Conservation (phyloP, 2,113 vertebrate genomes). For the Pyxicephalus adspersus region DNA sequence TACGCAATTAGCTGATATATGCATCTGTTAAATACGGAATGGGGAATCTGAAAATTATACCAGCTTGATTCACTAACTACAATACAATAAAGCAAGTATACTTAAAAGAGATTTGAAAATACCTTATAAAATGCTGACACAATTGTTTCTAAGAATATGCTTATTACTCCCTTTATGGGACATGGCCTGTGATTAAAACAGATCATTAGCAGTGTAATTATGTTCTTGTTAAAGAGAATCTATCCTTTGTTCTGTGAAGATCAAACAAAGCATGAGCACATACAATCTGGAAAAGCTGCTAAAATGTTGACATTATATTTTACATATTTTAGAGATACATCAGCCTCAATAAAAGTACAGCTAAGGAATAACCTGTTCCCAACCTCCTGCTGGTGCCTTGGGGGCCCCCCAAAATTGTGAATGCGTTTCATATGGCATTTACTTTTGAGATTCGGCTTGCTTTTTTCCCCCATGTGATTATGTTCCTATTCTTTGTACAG, state of each 20-base stretch:
- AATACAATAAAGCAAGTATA: slow-evolving; percentile 11
- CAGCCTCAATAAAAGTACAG: too few relatives aligned
- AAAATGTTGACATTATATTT: not conserved
- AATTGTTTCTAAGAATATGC: slow-evolving; percentile 26
- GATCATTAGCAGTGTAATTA: slow-evolving; percentile 46
- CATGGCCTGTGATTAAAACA: slow-evolving; percentile 43
- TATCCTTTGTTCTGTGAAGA: slow-evolving; percentile 47
- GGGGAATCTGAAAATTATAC: not conserved
- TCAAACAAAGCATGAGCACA: slow-evolving; percentile 31
- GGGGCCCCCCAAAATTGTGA: too few relatives aligned
- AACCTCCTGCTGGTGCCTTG: too few relatives aligned
- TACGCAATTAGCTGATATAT: not conserved
- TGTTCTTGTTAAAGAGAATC: slow-evolving; percentile 20
- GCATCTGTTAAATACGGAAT: not conserved
- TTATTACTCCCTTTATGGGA: slow-evolving; percentile 33
- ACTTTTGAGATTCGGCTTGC: too few relatives aligned
- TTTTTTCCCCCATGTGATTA: too few relatives aligned
- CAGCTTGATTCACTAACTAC: not conserved
- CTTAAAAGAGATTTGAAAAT: not conserved
- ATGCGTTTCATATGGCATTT: too few relatives aligned
- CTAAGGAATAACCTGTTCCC: too few relatives aligned
- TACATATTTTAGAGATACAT: not conserved
- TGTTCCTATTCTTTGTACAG: too few relatives aligned
- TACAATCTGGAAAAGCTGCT: slow-evolving; percentile 15
- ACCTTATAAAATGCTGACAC: slow-evolving; percentile 21